Base-by-base conservation (phyloP, 1,140 invertebrate species). In the Drosophila lacteicornis region DNA sequence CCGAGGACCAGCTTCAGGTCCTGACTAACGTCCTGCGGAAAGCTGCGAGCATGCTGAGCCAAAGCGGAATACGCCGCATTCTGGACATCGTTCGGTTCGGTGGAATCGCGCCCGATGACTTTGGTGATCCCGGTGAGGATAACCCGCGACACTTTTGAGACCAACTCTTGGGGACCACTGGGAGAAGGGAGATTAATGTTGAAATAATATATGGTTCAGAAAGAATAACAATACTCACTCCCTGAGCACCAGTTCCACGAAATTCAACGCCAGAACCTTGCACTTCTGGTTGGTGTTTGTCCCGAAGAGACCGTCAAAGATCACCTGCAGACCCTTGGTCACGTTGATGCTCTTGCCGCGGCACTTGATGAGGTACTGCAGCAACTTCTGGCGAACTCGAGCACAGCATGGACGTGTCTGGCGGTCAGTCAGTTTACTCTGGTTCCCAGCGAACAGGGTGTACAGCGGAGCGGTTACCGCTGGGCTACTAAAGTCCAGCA, bases 271-370 rank as follows among this genome's bases (percentile, higher is more conserved):
- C 85, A 97, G 93, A 25, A 95, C 95, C 80, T 97, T 97, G 46
- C 98, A 94, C 77, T 97, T 96, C 2, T 95, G 94, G 93, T 98
- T 97, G 1, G 97, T 97, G 85, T 97, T 96, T 12, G 94, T 94
- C 53, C 97, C 97, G 94, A 97, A 98, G 8, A 98, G 93, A 43
- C 97, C 96, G 80, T 98, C 97, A 93, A 98, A 98, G 67, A 98
- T 95, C 19, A 97, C 95, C 95, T 97, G 96, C 56, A 98, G 96
- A 82, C 96, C 96, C 61, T 95, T 95, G 30, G 96, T 96, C 86
- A 97, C 96, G 81, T 96, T 95, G 61, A 97, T 96, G 42, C 95
- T 96, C n/a, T 95, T 94, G 66, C 96, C 96, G 15, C 95, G 95
- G 15, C 97, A 96, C 86, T 96, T 96, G 65, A 97, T 95, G 49